Conservation (phyloP, 2,113 vertebrate genomes). For the Psephotus haematonotus region DNA sequence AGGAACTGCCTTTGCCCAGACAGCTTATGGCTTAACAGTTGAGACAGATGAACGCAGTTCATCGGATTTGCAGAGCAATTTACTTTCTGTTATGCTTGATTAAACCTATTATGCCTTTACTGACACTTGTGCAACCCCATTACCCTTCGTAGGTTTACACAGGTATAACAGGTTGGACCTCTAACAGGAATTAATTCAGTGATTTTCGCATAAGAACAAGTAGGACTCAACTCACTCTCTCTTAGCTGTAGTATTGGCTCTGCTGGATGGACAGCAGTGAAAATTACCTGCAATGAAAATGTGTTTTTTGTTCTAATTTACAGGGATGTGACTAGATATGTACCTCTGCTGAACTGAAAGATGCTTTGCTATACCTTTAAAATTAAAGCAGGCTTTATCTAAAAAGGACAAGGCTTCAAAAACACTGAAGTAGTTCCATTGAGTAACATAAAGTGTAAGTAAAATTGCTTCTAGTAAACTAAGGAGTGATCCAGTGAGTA, state of each 20-base stretch:
- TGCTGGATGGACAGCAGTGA: background rate
- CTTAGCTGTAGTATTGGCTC: background rate
- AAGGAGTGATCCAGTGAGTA: background rate
- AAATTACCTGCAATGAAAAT: background rate
- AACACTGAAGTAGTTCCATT: background rate
- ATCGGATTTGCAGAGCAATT: slow-evolving; percentile 55
- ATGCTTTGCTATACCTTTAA: background rate
- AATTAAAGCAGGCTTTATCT: background rate
- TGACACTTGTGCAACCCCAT: slow-evolving; percentile 61
- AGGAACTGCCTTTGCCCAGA: slow-evolving; percentile 1
- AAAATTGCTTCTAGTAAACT: background rate
- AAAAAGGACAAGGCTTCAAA: background rate
- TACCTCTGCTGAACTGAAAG: background rate
- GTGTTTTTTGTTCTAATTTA: background rate
- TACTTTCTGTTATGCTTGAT: slow-evolving; percentile 63
- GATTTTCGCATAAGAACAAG: slow-evolving; percentile 26
- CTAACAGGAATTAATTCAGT: slow-evolving; percentile 45
- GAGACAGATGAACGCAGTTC: slow-evolving; percentile 47
- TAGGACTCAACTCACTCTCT: background rate
- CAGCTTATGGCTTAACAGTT: slow-evolving; percentile 12
- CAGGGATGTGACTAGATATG: background rate
- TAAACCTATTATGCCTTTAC: slow-evolving; percentile 55
- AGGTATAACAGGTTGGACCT: slow-evolving; percentile 60
- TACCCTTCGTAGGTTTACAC: slow-evolving; percentile 49
- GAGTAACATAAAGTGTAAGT: background rate